Percentiles rank a stretch among this genome's conserved stretches.
Evolutionary conservation across 2,797 vertebrate species (phyloP).

Genomic region (Mycteria americana): DNA sequence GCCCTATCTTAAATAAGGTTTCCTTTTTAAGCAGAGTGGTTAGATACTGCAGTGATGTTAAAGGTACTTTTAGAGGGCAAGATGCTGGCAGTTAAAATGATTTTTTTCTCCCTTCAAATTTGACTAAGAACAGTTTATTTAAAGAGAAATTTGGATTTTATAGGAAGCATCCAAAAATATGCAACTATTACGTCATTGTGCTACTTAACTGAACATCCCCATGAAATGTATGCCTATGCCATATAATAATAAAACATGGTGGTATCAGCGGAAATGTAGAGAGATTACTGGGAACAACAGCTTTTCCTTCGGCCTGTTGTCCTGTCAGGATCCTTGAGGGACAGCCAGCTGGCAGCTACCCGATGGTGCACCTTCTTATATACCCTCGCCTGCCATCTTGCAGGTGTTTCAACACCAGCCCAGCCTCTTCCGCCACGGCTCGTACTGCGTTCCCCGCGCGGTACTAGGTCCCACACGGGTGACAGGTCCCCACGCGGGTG

Average conservation of each 20-base stretch:
- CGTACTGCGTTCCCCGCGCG: accelerated
- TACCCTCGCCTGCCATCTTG: neutral
- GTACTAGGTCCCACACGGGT: no score
- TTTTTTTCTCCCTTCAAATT: neutral
- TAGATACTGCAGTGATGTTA: neutral
- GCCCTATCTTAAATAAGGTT: accelerated
- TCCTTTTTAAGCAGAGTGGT: neutral
- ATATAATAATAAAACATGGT: accelerated
- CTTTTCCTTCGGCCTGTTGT: neutral
- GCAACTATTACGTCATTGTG: accelerated
- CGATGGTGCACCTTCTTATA: accelerated
- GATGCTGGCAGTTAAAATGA: neutral
- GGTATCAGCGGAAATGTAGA: accelerated
- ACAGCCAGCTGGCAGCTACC: accelerated
- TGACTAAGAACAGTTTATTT: neutral
- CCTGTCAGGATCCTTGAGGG: accelerated
- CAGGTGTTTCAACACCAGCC: neutral
- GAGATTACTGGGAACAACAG: accelerated
- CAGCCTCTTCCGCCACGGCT: no score
- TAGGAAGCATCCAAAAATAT: neutral
- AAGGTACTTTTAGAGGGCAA: neutral
- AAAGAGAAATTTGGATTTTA: neutral
- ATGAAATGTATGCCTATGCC: accelerated
- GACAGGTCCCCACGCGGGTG: neutral
- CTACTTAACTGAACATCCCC: no score